Base-by-base conservation (phyloP, 2,888 invertebrate species). In the Pycnomerus fuliginosus region DNA sequence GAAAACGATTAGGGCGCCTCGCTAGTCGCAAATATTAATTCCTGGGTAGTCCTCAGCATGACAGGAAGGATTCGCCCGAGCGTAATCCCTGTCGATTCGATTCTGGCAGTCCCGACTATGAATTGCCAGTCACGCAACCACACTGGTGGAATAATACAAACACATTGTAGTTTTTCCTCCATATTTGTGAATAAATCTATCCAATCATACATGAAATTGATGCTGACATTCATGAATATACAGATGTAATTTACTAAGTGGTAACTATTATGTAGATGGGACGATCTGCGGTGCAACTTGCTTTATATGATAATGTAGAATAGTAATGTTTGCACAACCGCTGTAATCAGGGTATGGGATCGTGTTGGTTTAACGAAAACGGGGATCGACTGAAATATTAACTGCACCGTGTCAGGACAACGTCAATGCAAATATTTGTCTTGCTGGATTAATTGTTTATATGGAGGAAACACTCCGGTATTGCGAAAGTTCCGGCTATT, bases 161-260 rank as follows among this genome's bases (percentile, higher is more conserved):
- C 42, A 38, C 50, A 50, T 34, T 16, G 17, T 35, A 32, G 37
- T 27, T 37, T 3, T 31, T 36, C 30, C 31, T 36, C 22, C 30
- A 31, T 22, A 23, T 22, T 24, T 36, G 14, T 23, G 27, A 35
- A 20, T 16, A 34, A 35, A 37, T 16, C 36, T 44, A 16, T 13
- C 22, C 36, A 32, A 47, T 43, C 42, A 42, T 34, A 47, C 34
- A 39, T 42, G 39, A 47, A 47, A 47, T 47, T 39, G 46, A 22
- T 25, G 46, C 36, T 22, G 47, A 47, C 50, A 49, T 52, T 63
- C 63, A 63, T 63, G 63, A 63, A 63, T 63, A 63, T 59, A 58
- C 61, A 61, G 61, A 63, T 63, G 61, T 61, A 63, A 63, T 63
- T 63, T 63, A 51, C 53, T 52, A 55, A 63, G 63, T 63, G 63